Conservation (phyloP, 1,140 invertebrate species). For the Panonychus citri region DNA sequence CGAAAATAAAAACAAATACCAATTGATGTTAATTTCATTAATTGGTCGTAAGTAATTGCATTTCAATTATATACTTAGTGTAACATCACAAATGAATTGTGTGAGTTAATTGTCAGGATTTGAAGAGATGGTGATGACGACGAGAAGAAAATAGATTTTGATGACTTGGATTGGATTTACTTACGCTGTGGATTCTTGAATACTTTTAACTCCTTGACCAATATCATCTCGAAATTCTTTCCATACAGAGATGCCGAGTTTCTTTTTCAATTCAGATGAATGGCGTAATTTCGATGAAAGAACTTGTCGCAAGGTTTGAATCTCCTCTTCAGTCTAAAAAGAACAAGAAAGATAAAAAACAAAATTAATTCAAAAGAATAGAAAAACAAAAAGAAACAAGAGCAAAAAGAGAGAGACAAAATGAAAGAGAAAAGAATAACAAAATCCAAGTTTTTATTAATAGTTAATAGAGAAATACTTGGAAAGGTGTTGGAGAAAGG, state of each 20-base stretch:
- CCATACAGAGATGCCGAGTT: constrained; percentile 84
- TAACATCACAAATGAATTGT: no score
- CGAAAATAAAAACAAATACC: no score
- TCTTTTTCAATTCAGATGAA: constrained; percentile 63
- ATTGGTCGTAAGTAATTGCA: no score
- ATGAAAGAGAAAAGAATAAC: neutral
- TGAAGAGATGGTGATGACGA: no score
- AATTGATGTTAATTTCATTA: no score
- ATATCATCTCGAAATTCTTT: constrained; percentile 74
- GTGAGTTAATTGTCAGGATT: no score
- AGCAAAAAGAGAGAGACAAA: neutral
- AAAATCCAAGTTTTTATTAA: no score
- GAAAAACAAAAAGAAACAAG: neutral
- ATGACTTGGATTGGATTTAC: no score
- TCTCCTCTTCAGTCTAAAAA: constrained; percentile 70
- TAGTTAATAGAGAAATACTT: neutral
- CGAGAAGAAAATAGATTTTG: no score
- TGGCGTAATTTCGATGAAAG: constrained; percentile 51
- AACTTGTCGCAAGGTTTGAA: constrained; percentile 70
- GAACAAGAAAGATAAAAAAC: neutral
- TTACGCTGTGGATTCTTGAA: constrained; percentile 82
- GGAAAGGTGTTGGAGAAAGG: neutral
- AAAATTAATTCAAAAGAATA: neutral
- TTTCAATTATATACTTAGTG: no score
- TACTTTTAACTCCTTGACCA: constrained; percentile 67